Percentiles rank a stretch among this genome's conserved stretches.
These are phyloP conservation scores for Chionis minor DNA, from an alignment of 2,113 vertebrate species.

Conservation along the genomic window DNA sequence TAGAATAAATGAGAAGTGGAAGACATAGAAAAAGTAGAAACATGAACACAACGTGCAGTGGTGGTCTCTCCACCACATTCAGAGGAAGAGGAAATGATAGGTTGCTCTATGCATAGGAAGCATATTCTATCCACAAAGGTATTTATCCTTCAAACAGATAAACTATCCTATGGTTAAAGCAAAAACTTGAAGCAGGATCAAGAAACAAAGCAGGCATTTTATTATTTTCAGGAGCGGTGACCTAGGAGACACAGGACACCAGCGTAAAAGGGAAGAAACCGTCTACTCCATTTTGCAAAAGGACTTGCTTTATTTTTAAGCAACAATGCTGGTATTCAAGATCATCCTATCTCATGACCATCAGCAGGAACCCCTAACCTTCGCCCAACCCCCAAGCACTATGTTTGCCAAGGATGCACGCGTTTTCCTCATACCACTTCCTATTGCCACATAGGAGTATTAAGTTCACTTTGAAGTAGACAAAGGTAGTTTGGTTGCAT, in stretches of 20 bases:
- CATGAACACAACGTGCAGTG: neutral
- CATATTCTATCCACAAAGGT: neutral
- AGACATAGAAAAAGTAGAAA: neutral
- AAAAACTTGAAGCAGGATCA: slow-evolving; percentile 12
- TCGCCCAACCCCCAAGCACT: neutral
- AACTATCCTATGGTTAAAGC: neutral
- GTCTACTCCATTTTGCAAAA: neutral
- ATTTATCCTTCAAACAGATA: slow-evolving; percentile 32
- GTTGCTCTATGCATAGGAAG: neutral
- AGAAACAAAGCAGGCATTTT: slow-evolving; percentile 26
- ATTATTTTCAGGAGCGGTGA: neutral
- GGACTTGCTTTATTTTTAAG: neutral
- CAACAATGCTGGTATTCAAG: neutral
- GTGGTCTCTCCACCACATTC: neutral
- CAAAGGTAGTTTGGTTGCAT: neutral
- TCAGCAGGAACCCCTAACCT: neutral
- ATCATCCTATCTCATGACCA: neutral
- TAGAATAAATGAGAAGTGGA: neutral
- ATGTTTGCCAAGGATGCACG: neutral
- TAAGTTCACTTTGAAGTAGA: neutral
- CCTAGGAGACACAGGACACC: neutral
- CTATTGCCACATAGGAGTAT: neutral
- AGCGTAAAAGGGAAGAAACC: neutral
- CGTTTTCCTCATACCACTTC: neutral
- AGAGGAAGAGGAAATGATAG: slow-evolving; percentile 17